These are phyloP conservation scores for Papio anubis DNA, from an alignment of 2,113 vertebrate species.

Conservation along the genomic window DNA sequence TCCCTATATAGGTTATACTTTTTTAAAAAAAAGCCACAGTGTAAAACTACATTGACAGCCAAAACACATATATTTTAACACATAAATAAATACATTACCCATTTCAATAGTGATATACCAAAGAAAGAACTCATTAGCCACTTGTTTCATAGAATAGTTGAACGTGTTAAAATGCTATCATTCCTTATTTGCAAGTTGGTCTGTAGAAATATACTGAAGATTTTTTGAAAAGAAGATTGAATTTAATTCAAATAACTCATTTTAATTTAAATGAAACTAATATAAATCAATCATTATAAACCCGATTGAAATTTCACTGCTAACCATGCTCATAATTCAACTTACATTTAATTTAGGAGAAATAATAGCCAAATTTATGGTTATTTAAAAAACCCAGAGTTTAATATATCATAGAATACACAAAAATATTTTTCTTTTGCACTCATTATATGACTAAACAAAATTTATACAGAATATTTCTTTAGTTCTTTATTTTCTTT, in stretches of 20 bases:
- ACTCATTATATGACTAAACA: background rate
- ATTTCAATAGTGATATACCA: background rate
- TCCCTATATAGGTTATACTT: background rate
- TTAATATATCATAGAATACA: background rate
- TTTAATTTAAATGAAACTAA: constrained; percentile 20
- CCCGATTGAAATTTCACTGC: background rate
- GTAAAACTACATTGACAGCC: background rate
- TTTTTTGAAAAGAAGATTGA: background rate
- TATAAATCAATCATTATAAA: background rate
- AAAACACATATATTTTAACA: background rate
- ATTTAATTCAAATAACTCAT: background rate
- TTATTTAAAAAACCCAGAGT: background rate
- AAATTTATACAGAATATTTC: background rate
- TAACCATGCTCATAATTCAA: background rate
- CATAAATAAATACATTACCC: background rate
- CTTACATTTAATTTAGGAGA: background rate
- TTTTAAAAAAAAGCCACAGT: background rate
- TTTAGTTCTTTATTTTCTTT: background rate
- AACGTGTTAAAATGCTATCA: background rate
- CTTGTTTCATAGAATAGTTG: background rate
- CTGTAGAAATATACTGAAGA: background rate
- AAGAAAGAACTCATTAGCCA: background rate
- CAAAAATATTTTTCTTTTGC: background rate
- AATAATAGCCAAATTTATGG: background rate
- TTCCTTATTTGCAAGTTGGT: background rate